Base-by-base conservation (phyloP, 2,888 invertebrate genomes). In the Drosophila hamatofila region DNA sequence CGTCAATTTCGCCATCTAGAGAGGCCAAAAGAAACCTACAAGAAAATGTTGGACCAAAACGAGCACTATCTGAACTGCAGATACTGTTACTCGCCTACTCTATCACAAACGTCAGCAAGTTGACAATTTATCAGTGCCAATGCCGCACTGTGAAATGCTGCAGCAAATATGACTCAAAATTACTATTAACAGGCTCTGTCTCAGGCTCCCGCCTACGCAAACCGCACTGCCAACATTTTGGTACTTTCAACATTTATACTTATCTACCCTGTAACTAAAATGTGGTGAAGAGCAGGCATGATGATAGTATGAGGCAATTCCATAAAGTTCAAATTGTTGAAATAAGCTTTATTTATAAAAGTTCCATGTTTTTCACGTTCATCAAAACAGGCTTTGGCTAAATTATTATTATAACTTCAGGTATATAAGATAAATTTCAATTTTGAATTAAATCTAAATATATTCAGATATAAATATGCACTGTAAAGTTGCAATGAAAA, bases 101-200 rank as follows among this genome's bases (percentile, higher is more conserved):
- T 72, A 67, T 59, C 67, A 77, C 73, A 71, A 62, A 73, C 58
- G 78, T 83, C 83, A 78, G 73, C 81, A 80, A 73, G 65, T 82
- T 84, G 88, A 86, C 81, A 80, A 78, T 80, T 82, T 80, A 78
- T 87, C 78, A 78, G 68, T 49, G 54, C 23, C 57, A 55, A 23
- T 56, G 63, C 68, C 65, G 71, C 72, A 67, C 61, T 71, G 67
- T 63, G 42, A 61, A 62, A 51, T 75, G 62, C 68, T 58, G 62
- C 64, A 48, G 72, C 68, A 78, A 77, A 78, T 79, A 81, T 79
- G 79, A 71, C 83, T 69, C 61, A 66, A 81, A 85, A 86, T 80
- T 75, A 73, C 80, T 78, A 83, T 85, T 80, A 85, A 73, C 78
- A 83, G 39, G 61, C 55, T 42, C 54, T 35, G 46, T 55, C 27